Evolutionary conservation across 2,113 vertebrate genomes (phyloP), one percentile per base, ranked within the genome.

Genomic region (Gobius niger): DNA sequence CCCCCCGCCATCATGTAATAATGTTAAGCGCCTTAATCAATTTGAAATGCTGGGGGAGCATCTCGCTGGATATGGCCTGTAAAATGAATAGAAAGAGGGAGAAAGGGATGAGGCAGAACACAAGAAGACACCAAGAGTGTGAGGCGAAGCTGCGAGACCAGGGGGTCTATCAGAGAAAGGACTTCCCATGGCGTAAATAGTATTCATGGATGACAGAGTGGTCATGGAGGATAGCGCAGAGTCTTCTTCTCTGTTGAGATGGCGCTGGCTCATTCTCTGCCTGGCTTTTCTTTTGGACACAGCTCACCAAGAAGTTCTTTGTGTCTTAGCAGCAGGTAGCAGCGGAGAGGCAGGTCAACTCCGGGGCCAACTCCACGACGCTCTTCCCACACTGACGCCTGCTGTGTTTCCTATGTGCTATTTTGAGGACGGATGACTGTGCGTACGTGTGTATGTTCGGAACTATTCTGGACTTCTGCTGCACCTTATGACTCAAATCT

Each of bases 11-110:
- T 87, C 89, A 88, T 91, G 88, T 92, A 92, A 92, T 93, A 93
- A 93, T 92, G 90, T 92, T 92, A 78, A 70, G 81, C 57, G 71
- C 82, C 71, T 82, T 91, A 93, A 93, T 94, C 91, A 91, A 92
- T 94, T 94, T 88, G 91, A 83, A 87, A 93, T 91, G 94, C 90
- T 86, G 76, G 52, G 78, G 79, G 85, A 88, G 87, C 90, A 93
- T 92, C 86, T 90, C 87, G 84, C 82, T 86, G 79, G 86, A 89
- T 88, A 88, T 85, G 80, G 82, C 75, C 81, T 70, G 65, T 85
- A 85, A 87, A 85, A 61, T 68, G 41, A 68, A 51, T 11, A 67
- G 40, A 77, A 68, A 84, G 83, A 73, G 85, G 83, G 68, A 82
- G 77, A 84, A 77, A 84, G 83, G 72, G 78, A 88, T 78, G 80